Percentiles rank a stretch among this genome's conserved stretches.
phyloP scores from a whole-genome alignment of 2,797 vertebrate species.

The Lateolabrax maculatus region DNA sequence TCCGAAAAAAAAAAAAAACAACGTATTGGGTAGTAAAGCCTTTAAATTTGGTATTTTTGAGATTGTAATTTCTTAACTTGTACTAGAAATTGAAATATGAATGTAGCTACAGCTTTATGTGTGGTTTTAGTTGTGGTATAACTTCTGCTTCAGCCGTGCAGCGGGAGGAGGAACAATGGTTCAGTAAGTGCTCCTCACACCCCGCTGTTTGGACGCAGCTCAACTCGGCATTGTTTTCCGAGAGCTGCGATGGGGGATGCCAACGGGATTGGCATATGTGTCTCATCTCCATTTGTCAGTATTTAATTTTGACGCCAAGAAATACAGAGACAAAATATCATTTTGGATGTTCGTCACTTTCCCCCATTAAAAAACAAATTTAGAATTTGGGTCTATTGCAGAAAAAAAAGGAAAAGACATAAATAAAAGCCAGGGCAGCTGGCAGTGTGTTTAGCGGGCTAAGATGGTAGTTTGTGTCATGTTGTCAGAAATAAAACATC shows the following conservation, averaged over 20 bases:
- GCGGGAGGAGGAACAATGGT: constrained; percentile 17
- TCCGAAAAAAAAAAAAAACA: background rate
- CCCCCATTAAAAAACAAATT: constrained; percentile 20
- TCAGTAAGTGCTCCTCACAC: constrained; percentile 34
- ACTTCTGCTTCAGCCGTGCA: constrained; percentile 6
- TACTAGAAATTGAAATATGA: background rate
- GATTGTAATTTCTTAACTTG: background rate
- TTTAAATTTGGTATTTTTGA: background rate
- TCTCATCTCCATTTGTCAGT: constrained; percentile 32
- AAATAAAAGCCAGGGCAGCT: constrained; percentile 18
- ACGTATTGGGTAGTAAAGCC: background rate
- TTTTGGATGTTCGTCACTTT: constrained; percentile 40
- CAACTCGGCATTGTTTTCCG: constrained; percentile 49
- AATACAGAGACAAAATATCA: constrained; percentile 56
- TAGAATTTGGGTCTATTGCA: constrained; percentile 28
- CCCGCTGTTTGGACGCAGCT: constrained; percentile 40
- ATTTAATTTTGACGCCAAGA: constrained; percentile 48
- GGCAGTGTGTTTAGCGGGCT: constrained; percentile 10
- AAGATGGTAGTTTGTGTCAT: constrained; percentile 31
- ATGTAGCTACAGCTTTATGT: background rate
- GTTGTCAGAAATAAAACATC: constrained; percentile 33
- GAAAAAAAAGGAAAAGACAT: constrained; percentile 16
- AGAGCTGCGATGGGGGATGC: constrained; percentile 34
- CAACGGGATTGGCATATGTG: constrained; percentile 37
- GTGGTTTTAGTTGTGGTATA: background rate